phyloP scores from a whole-genome alignment of 1,140 invertebrate genomes.

The Lithobius niger region DNA sequence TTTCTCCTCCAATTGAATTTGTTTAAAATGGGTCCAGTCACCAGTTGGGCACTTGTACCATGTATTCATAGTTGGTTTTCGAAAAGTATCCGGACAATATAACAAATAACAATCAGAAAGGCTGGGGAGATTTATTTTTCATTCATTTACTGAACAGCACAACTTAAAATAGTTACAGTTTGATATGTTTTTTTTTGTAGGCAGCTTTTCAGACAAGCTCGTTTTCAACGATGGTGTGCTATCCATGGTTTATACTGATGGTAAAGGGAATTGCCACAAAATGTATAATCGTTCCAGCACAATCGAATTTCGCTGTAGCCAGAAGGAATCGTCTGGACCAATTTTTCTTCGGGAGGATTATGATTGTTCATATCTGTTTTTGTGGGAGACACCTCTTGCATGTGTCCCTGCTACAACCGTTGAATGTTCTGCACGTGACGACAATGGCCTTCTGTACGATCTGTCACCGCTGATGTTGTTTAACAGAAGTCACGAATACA shows the following conservation, averaged over 20 bases:
- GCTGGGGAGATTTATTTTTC: too few species aligned
- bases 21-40: too few species aligned
- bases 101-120: too few species aligned
- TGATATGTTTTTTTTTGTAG: too few species aligned
- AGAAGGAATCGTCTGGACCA: background rate
- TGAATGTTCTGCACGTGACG: background rate
- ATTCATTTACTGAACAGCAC: too few species aligned
- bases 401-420: background rate
- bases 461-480: background rate
- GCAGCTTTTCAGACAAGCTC: background rate
- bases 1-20: too few species aligned
- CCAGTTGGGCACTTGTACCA: too few species aligned
- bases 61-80: too few species aligned
- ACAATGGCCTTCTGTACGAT: background rate
- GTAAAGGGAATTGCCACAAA: background rate
- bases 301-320: background rate
- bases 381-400: background rate
- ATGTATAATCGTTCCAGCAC: background rate
- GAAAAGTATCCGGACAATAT: too few species aligned
- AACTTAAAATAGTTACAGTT: too few species aligned
- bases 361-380: background rate
- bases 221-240: background rate
- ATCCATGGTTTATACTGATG: background rate
- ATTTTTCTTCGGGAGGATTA: background rate
- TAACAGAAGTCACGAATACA: background rate